Percentiles rank a stretch among this genome's conserved stretches.
These are phyloP conservation scores for Tiliacea citrago DNA, from an alignment of 2,888 invertebrate genomes.

Conservation along the genomic window DNA sequence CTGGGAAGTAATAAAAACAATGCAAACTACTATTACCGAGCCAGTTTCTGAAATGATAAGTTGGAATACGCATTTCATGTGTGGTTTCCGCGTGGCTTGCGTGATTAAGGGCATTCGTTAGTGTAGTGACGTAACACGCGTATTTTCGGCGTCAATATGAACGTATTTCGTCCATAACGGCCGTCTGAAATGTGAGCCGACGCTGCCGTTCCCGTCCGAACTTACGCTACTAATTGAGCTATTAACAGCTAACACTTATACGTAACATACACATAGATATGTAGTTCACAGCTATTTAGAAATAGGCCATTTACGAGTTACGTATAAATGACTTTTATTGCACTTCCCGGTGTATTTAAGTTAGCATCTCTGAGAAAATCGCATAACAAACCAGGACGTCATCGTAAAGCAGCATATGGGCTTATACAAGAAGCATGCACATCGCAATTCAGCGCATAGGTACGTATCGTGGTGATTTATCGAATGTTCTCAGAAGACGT, in stretches of 20 bases:
- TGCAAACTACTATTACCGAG: slow-evolving; percentile 42
- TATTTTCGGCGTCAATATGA: slow-evolving; percentile 73
- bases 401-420: slow-evolving; percentile 52
- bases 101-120: slow-evolving; percentile 74
- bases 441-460: slow-evolving; percentile 1
- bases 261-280: slow-evolving; percentile 46
- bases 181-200: slow-evolving; percentile 67
- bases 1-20: slow-evolving; percentile 59
- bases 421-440: slow-evolving; percentile 11
- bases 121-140: slow-evolving; percentile 71
- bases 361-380: slow-evolving; percentile 53
- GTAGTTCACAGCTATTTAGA: slow-evolving; percentile 46
- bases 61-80: slow-evolving; percentile 57
- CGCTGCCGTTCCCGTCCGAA: slow-evolving; percentile 47
- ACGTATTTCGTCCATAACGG: slow-evolving; percentile 73
- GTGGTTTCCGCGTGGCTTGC: slow-evolving; percentile 68
- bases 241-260: slow-evolving; percentile 52
- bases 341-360: slow-evolving; percentile 61
- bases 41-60: slow-evolving; percentile 53
- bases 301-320: slow-evolving; percentile 56
- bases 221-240: slow-evolving; percentile 58
- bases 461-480: slow-evolving; percentile 52
- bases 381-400: slow-evolving; percentile 37
- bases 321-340: slow-evolving; percentile 59
- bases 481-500: slow-evolving; percentile 48